Conservation (phyloP, 2,888 invertebrate species). For the Tetropium fuscum region DNA sequence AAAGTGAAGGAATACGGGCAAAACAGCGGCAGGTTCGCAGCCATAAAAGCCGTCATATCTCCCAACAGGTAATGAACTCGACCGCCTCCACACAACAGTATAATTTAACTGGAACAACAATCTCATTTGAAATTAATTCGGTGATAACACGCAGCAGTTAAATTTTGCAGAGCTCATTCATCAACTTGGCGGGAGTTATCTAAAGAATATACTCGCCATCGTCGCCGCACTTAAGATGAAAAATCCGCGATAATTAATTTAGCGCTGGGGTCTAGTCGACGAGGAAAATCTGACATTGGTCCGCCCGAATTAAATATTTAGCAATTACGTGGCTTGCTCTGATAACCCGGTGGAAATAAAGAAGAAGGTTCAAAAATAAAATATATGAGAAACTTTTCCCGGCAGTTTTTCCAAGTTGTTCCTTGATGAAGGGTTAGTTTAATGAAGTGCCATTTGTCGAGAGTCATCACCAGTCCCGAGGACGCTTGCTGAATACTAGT, state of each 20-base stretch:
- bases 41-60: slow-evolving; percentile 44
- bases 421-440: slow-evolving; percentile 46
- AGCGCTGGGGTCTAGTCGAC: slow-evolving; percentile 1
- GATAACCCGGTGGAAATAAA: slow-evolving; percentile 2
- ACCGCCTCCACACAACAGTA: slow-evolving; percentile 29
- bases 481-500: slow-evolving; percentile 46
- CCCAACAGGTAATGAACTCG: slow-evolving; percentile 43
- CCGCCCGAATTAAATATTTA: slow-evolving; percentile 27
- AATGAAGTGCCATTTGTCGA: slow-evolving; percentile 54
- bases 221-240: slow-evolving; percentile 10
- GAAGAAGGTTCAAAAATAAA: slow-evolving; percentile 7
- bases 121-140: slow-evolving; percentile 36
- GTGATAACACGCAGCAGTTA: slow-evolving; percentile 9
- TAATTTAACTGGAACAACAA: slow-evolving; percentile 33
- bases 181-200: slow-evolving; percentile 17
- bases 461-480: slow-evolving; percentile 48
- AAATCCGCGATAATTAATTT: slow-evolving; percentile 21
- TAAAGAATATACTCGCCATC: slow-evolving; percentile 13
- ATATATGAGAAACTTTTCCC: slow-evolving; percentile 12
- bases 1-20: slow-evolving; percentile 36
- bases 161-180: slow-evolving; percentile 12
- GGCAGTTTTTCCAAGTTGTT: slow-evolving; percentile 35
- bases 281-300: slow-evolving; percentile 8
- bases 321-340: slow-evolving; percentile 14
- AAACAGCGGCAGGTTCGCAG: slow-evolving; percentile 30